These are phyloP conservation scores for Syncerus caffer DNA, from an alignment of 2,797 vertebrate genomes.

Conservation along the genomic window DNA sequence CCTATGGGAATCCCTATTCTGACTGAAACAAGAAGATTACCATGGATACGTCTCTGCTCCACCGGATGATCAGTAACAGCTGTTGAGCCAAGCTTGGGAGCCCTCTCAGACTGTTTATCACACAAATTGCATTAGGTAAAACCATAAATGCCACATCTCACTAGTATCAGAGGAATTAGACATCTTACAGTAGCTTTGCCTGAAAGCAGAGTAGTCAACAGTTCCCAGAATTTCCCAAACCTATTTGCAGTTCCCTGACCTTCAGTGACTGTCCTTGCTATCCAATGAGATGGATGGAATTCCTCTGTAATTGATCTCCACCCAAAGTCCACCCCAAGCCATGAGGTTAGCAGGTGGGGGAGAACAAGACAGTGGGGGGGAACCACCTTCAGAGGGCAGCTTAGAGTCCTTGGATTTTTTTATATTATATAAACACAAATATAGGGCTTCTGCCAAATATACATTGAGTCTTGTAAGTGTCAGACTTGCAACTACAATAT, in stretches of 20 bases:
- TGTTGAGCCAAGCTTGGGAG: slow-evolving; percentile 57
- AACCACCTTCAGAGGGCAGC: background rate
- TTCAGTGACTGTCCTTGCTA: background rate
- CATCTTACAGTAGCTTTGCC: slow-evolving; percentile 25
- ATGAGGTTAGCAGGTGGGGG: background rate
- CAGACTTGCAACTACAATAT: background rate
- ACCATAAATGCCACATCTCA: slow-evolving; percentile 41
- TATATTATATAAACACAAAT: background rate
- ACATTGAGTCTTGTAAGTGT: background rate
- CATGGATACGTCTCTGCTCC: slow-evolving; percentile 67
- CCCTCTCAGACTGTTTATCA: slow-evolving; percentile 45
- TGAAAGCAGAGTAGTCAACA: slow-evolving; percentile 33
- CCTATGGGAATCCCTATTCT: slow-evolving; percentile 55
- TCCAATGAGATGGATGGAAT: background rate
- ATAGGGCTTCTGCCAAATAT: background rate
- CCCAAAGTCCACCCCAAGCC: background rate
- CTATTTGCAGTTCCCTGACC: slow-evolving; percentile 13
- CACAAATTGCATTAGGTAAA: slow-evolving; percentile 64
- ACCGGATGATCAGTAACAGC: slow-evolving; percentile 61
- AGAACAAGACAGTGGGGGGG: background rate
- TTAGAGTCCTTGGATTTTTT: background rate
- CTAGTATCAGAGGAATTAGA: slow-evolving; percentile 41
- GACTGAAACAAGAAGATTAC: slow-evolving; percentile 60
- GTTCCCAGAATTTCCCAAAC: background rate
- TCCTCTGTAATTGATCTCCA: background rate